phyloP scores from a whole-genome alignment of 2,797 vertebrate genomes.

The Pseudochirops cupreus region DNA sequence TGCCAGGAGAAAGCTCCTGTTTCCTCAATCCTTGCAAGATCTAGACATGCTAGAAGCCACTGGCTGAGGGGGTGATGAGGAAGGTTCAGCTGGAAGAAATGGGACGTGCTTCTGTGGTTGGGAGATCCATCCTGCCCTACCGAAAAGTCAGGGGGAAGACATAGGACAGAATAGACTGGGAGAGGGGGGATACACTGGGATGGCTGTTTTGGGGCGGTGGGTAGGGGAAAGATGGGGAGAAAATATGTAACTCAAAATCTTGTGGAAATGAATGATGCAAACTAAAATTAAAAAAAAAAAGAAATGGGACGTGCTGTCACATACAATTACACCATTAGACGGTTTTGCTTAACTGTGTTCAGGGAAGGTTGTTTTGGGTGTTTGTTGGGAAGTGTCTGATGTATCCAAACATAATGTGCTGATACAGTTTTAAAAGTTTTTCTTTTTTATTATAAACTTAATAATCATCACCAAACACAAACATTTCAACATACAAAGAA shows the following conservation, averaged over 20 bases:
- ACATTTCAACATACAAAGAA: not conserved
- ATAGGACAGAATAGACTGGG: too few relatives aligned
- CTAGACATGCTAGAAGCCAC: constrained; percentile 37
- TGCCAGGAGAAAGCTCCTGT: constrained; percentile 56
- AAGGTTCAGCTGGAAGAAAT: constrained; percentile 43
- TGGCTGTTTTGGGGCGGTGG: too few relatives aligned
- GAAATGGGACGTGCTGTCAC: not conserved
- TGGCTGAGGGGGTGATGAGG: constrained; percentile 49
- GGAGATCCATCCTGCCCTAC: too few relatives aligned
- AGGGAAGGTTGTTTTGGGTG: not conserved
- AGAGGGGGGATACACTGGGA: too few relatives aligned
- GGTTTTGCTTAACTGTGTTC: not conserved
- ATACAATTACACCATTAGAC: not conserved
- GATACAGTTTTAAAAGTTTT: not conserved
- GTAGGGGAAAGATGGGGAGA: too few relatives aligned
- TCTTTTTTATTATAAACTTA: not conserved
- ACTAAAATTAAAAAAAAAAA: not conserved
- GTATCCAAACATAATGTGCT: not conserved
- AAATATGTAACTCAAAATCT: too few relatives aligned
- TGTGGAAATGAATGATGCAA: too few relatives aligned
- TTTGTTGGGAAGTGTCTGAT: not conserved
- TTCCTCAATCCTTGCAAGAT: constrained; percentile 57
- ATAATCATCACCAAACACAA: not conserved
- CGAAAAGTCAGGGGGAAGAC: too few relatives aligned
- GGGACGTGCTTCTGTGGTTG: not conserved